Conservation (phyloP, 2,888 invertebrate genomes). For the Sinhomidia bicolor region DNA sequence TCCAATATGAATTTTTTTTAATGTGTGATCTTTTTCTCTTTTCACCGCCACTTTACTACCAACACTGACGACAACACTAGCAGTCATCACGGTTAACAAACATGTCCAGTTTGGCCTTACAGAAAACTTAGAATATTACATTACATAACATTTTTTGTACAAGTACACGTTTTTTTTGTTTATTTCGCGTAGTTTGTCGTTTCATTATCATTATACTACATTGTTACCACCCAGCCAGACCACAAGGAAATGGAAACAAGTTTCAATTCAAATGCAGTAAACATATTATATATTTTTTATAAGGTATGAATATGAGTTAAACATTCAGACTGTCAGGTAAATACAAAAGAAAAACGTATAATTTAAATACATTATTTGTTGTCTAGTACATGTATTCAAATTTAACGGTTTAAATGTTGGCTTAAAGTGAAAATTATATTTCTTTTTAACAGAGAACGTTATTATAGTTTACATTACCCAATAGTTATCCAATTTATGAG, state of each 20-base stretch:
- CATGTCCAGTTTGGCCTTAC: not conserved
- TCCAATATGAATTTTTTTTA: conserved; percentile 19
- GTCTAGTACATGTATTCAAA: too few species aligned
- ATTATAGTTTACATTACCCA: too few species aligned
- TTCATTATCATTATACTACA: not conserved
- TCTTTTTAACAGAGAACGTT: too few species aligned
- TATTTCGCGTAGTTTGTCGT: not conserved
- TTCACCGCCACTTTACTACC: not conserved
- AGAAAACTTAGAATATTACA: too few species aligned
- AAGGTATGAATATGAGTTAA: not conserved
- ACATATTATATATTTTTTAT: too few species aligned
- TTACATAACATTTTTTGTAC: conserved; percentile 11
- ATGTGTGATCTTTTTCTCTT: not conserved
- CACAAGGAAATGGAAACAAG: not conserved
- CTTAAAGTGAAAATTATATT: too few species aligned
- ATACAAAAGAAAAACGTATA: too few species aligned
- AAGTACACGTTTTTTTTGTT: not conserved
- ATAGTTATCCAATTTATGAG: too few species aligned
- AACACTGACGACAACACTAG: not conserved
- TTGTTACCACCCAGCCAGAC: conserved; percentile 12
- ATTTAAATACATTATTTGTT: too few species aligned
- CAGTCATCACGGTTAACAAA: not conserved
- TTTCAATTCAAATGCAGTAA: conserved; percentile 2
- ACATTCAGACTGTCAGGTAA: too few species aligned
- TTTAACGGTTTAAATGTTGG: too few species aligned